Evolutionary conservation across 2,113 vertebrate genomes (phyloP).

Genomic region (Sorex fumeus): DNA sequence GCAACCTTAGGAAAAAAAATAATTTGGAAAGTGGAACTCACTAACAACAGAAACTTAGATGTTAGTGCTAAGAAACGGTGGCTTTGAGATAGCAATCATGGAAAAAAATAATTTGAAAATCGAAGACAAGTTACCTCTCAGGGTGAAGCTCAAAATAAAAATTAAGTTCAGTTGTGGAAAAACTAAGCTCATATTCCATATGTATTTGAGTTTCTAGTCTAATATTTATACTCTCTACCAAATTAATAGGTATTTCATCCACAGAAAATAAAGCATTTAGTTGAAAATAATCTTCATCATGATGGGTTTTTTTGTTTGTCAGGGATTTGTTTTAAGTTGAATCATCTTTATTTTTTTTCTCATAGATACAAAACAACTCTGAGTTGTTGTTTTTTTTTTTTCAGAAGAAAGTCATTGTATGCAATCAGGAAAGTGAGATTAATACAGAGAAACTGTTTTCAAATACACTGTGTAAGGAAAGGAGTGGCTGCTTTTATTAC

Average conservation of each 20-base stretch:
- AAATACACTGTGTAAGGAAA: not conserved
- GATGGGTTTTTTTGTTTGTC: not conserved
- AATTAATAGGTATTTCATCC: conserved; percentile 26
- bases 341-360: too few species aligned
- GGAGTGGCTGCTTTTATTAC: not conserved
- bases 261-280: not conserved
- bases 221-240: not conserved
- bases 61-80: too few species aligned
- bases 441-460: conserved; percentile 52
- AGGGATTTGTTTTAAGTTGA: not conserved
- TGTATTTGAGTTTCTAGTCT: not conserved
- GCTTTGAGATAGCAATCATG: too few species aligned
- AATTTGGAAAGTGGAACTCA: too few species aligned
- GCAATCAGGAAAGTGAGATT: not conserved
- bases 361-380: too few species aligned
- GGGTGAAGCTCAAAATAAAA: not conserved
- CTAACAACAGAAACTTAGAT: too few species aligned
- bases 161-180: not conserved
- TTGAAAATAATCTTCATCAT: not conserved
- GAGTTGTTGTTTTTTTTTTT: too few species aligned
- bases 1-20: too few species aligned
- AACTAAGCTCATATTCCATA: not conserved
- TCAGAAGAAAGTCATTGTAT: too few species aligned
- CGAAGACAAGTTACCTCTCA: not conserved
- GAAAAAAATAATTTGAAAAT: too few species aligned